Evolutionary conservation across 2,797 vertebrate genomes (phyloP), one percentile per base, ranked within the genome.

Genomic region (Phrynocephalus vlangalii): DNA sequence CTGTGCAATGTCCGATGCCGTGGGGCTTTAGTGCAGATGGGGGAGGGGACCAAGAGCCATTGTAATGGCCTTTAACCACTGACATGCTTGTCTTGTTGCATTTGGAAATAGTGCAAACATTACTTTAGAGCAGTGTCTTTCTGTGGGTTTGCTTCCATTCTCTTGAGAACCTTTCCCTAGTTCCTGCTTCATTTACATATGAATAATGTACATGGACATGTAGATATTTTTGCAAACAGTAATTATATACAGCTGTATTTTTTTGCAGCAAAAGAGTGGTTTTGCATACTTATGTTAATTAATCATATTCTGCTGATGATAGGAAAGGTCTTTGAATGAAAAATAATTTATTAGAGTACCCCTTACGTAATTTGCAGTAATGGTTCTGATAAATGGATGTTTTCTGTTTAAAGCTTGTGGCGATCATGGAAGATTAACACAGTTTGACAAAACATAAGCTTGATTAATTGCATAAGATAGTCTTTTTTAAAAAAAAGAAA

Each of bases 211-310:
- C 8, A 77, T 10, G 44, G 8, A 22, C 73, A 2, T 84, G 22
- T 87, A 79, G 48, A 50, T 80, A 86, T 88, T 75, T 87, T 7
- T 83, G 16, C 8, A 24, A 87, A 15, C 0, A 0, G 26, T 26
- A 88, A 82, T 88, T 68, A 77, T 85, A 86, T 28, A 18, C 88
- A 88, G 87, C 87, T 60, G 26, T 11, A 75, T 44, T 44, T 79
- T 10, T 82, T 87, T 28, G 0, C 83, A 50, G 52, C 33, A 56
- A 67, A 60, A 80, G 73, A 16, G 28, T 16, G 84, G 15, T 20
- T 52, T 63, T 72, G 67, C 81, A 85, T 83, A 87, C 38, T 80
- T 82, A 63, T 0, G 70, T 81, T 82, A 82, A 87, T 83, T 30
- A 73, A 78, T 50, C 33, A 73, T 0, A 3, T 81, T 80, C 0